phyloP scores from a whole-genome alignment of 1,140 invertebrate genomes.

The Tetramorium alpestre region DNA sequence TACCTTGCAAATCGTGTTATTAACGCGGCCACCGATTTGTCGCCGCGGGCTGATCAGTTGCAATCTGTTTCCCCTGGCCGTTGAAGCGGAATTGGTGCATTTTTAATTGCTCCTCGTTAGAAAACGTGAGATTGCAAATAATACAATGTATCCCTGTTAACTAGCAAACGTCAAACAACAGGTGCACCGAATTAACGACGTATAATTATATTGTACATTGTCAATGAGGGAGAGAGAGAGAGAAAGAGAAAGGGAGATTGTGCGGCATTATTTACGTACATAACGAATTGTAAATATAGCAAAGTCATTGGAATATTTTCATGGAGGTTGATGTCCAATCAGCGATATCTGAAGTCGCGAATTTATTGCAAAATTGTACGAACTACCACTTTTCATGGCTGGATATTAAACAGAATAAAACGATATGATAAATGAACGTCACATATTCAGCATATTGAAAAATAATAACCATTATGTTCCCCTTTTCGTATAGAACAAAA shows the following conservation, averaged over 20 bases:
- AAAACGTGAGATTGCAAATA: constrained; percentile 43
- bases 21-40: constrained; percentile 46
- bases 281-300: constrained; percentile 54
- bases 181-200: constrained; percentile 28
- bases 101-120: constrained; percentile 47
- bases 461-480: constrained; percentile 26
- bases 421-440: constrained; percentile 30
- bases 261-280: constrained; percentile 40
- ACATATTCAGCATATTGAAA: constrained; percentile 4
- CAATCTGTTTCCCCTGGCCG: constrained; percentile 26
- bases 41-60: constrained; percentile 19
- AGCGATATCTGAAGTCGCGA: constrained; percentile 21
- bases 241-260: background rate
- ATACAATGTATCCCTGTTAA: constrained; percentile 21
- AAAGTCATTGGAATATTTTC: constrained; percentile 44
- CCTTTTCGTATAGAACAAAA: background rate
- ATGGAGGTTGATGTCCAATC: constrained; percentile 38
- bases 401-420: constrained; percentile 14
- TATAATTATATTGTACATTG: constrained; percentile 47
- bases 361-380: constrained; percentile 43
- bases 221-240: background rate
- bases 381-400: constrained; percentile 30
- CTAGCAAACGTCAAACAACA: constrained; percentile 26
- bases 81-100: background rate
- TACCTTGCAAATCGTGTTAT: constrained; percentile 58